A percentile compares a stretch with the other conserved stretches of the same genome.
Conservation (phyloP, 2,113 vertebrate species). For the Ceyx melanurus region DNA sequence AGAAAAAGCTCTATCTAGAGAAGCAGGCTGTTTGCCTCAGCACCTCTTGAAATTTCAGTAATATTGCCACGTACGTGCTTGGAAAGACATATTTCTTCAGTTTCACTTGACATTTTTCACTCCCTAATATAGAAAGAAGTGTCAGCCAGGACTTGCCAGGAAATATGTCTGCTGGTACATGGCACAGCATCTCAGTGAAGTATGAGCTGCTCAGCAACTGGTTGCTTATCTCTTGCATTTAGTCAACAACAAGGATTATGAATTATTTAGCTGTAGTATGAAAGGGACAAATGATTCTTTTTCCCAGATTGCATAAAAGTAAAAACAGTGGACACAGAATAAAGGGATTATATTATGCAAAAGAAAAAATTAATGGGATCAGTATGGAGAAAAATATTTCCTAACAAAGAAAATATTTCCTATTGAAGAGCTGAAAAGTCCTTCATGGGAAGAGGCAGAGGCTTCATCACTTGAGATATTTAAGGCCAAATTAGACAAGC, state of each 20-base stretch:
- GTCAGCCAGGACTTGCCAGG: not conserved
- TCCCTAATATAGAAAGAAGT: not conserved
- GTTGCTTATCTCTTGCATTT: conserved; percentile 8
- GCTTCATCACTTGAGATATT: conserved; percentile 7
- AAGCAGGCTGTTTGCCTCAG: conserved; percentile 11
- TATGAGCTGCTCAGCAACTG: not conserved
- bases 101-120: conserved; percentile 21
- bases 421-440: not conserved
- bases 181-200: not conserved
- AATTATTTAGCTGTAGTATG: conserved; percentile 12
- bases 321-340: not conserved
- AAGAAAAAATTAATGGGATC: not conserved
- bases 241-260: not conserved
- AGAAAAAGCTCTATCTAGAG: not conserved
- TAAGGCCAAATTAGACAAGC: conserved; percentile 36
- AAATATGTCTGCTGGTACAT: not conserved
- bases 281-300: not conserved
- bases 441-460: not conserved
- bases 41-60: conserved; percentile 37
- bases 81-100: not conserved
- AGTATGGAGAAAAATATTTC: conserved; percentile 12
- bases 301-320: not conserved
- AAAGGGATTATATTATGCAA: not conserved
- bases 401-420: not conserved
- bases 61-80: not conserved